Evolutionary conservation across 2,797 vertebrate genomes (phyloP).

Genomic region (Melanotaenia trifasciata): DNA sequence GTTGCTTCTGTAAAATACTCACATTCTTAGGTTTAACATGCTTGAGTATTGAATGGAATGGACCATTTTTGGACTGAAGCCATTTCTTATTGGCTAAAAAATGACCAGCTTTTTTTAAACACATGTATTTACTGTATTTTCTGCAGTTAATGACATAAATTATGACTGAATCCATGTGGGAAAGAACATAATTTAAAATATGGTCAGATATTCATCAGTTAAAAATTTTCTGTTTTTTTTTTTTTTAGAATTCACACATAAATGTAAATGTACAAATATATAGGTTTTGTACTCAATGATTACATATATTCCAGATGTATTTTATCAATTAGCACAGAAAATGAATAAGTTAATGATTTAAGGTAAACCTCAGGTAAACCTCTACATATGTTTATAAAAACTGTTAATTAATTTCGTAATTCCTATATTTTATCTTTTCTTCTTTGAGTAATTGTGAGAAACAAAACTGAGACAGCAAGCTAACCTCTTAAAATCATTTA

Average conservation of each 20-base stretch:
- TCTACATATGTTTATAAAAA: slow-evolving; percentile 12
- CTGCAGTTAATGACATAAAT: slow-evolving; percentile 9
- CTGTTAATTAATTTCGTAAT: slow-evolving; percentile 8
- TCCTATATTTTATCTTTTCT: neutral
- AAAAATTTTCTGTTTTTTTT: neutral
- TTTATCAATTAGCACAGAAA: neutral
- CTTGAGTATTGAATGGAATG: neutral
- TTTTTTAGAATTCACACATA: neutral
- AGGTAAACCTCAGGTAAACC: neutral
- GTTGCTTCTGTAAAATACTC: slow-evolving; percentile 10
- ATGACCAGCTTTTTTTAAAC: neutral
- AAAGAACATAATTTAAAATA: slow-evolving; percentile 29
- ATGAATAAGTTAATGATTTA: neutral
- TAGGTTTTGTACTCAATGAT: slow-evolving; percentile 3
- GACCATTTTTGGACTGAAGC: slow-evolving; percentile 11
- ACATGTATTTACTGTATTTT: slow-evolving; percentile 17
- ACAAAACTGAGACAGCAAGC: slow-evolving; percentile 5
- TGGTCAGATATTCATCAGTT: neutral
- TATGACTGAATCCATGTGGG: slow-evolving; percentile 16
- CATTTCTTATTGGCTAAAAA: slow-evolving; percentile 13
- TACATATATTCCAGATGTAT: slow-evolving; percentile 16
- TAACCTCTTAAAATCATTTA: neutral
- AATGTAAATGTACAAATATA: slow-evolving; percentile 1
- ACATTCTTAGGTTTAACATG: neutral
- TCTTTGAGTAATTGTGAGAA: neutral